Conservation (phyloP, 2,888 invertebrate genomes). For the Cyclophora punctaria region DNA sequence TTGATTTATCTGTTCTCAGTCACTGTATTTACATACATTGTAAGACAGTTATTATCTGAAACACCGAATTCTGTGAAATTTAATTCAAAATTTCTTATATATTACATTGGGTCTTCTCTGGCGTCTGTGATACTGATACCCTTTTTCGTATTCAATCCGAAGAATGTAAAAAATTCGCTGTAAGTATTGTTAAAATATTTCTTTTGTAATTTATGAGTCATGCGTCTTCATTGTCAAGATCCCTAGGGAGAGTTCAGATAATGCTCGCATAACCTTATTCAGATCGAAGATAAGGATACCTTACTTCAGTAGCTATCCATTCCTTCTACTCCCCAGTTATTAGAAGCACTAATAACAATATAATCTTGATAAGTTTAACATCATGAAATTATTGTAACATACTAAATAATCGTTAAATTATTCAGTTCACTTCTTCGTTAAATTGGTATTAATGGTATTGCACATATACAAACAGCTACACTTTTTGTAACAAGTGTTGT, state of each 20-base stretch:
- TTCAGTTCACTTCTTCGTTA: conserved; percentile 1
- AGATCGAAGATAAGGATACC: too few species aligned
- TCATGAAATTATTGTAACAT: too few species aligned
- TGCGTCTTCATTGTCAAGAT: too few species aligned
- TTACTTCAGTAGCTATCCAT: too few species aligned
- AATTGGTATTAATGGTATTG: neutral
- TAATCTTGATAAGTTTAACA: too few species aligned
- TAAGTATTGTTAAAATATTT: conserved; percentile 44
- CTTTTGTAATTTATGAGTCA: neutral
- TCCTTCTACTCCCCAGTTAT: too few species aligned
- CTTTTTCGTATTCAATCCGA: conserved; percentile 67
- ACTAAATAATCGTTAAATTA: too few species aligned
- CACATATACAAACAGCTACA: too few species aligned
- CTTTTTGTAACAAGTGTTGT: too few species aligned
- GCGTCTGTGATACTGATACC: conserved; percentile 59
- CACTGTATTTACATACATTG: conserved; percentile 51
- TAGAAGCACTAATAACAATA: too few species aligned
- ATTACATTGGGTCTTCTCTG: conserved; percentile 61
- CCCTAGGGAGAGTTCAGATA: too few species aligned
- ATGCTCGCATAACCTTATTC: too few species aligned
- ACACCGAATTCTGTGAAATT: conserved; percentile 69
- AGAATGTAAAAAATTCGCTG: conserved; percentile 71
- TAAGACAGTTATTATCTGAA: conserved; percentile 67
- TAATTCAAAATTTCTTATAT: conserved; percentile 66
- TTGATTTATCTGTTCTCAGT: conserved; percentile 53